phyloP scores from a whole-genome alignment of 2,113 vertebrate species.

The Brachyhypopomus occidentalis region DNA sequence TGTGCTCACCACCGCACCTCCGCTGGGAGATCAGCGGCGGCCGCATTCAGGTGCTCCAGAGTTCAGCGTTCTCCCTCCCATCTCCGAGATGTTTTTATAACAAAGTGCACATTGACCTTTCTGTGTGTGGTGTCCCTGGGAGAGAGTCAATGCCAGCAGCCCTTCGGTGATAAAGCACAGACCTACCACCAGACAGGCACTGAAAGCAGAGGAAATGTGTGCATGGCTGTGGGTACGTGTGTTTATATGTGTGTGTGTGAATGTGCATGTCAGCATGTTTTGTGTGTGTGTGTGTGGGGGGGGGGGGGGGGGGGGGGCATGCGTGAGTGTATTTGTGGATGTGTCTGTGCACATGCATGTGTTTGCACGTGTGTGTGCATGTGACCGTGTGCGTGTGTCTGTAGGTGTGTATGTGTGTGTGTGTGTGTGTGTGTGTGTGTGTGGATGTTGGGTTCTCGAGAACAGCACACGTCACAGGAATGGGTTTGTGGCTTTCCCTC shows the following conservation, averaged over 20 bases:
- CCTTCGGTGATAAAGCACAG: conserved; percentile 42
- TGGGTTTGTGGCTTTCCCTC: not conserved
- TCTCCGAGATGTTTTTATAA: conserved; percentile 42
- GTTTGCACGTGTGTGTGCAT: not conserved
- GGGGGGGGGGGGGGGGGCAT: too few relatives aligned
- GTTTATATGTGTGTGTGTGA: conserved; percentile 25
- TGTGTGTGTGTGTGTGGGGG: too few relatives aligned
- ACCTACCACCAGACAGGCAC: conserved; percentile 42
- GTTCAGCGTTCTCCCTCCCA: conserved; percentile 34
- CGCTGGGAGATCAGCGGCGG: conserved; percentile 45
- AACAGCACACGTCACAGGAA: too few relatives aligned
- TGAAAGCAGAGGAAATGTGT: conserved; percentile 23
- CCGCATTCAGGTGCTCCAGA: conserved; percentile 41
- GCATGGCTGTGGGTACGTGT: conserved; percentile 3
- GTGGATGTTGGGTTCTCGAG: not conserved
- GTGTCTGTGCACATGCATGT: conserved; percentile 24
- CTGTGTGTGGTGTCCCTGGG: conserved; percentile 52
- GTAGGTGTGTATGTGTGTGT: not conserved
- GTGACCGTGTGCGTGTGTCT: conserved; percentile 8
- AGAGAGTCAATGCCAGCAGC: conserved; percentile 52
- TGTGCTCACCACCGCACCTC: conserved; percentile 52
- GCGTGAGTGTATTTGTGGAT: not conserved
- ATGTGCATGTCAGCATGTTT: too few relatives aligned
- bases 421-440: conserved; percentile 15
- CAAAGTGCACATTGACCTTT: conserved; percentile 72